phyloP scores from a whole-genome alignment of 2,888 invertebrate species.

The Diadegma fenestrale region DNA sequence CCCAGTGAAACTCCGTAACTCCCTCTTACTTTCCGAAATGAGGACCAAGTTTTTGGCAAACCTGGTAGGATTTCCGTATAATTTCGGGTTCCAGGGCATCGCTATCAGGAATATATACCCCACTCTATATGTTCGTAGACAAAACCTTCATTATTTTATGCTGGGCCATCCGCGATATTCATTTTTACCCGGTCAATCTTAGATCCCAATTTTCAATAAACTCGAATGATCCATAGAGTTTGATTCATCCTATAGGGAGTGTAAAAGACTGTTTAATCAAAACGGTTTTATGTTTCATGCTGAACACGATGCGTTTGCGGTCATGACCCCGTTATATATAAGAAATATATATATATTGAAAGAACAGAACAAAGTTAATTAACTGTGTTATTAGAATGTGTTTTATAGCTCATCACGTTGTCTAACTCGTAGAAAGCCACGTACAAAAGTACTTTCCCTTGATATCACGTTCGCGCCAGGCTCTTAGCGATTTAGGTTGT shows the following conservation, averaged over 20 bases:
- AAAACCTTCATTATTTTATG: neutral
- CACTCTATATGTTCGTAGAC: neutral
- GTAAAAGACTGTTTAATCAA: neutral
- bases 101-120: neutral
- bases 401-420: neutral
- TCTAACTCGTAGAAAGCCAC: neutral
- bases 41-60: constrained; percentile 30
- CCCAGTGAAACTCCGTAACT: constrained; percentile 22
- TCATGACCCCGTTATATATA: neutral
- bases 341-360: neutral
- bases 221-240: neutral
- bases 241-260: neutral
- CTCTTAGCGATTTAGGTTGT: constrained; percentile 19
- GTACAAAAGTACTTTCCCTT: constrained; percentile 11
- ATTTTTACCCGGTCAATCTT: neutral
- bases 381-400: constrained; percentile 12
- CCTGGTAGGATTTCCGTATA: constrained; percentile 9
- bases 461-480: constrained; percentile 61
- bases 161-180: neutral
- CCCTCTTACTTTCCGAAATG: constrained; percentile 4
- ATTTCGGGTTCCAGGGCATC: neutral
- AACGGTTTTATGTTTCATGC: neutral
- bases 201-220: neutral
- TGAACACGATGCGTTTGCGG: neutral
- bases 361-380: neutral